Percentiles rank a stretch among this genome's conserved stretches.
Evolutionary conservation across 2,113 vertebrate species (phyloP).

Genomic region (Cavia aperea): DNA sequence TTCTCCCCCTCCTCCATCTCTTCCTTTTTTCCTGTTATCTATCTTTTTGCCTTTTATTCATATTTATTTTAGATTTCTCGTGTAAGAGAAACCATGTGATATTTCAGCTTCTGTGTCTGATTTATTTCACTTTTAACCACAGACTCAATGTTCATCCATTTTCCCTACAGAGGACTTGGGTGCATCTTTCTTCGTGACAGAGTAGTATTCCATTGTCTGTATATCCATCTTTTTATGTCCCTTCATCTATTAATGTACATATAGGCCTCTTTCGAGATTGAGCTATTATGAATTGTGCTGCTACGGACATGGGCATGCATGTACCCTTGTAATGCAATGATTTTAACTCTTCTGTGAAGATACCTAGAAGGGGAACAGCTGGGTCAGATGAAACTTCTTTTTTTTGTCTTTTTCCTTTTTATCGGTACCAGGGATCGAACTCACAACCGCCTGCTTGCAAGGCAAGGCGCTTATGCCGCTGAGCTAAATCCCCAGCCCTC

Average conservation of each 20-base stretch:
- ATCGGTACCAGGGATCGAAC: too few relatives aligned
- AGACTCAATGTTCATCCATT: background rate
- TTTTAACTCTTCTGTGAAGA: background rate
- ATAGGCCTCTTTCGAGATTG: background rate
- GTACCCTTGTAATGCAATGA: background rate
- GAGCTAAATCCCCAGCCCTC: too few relatives aligned
- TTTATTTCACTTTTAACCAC: background rate
- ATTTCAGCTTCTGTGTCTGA: background rate
- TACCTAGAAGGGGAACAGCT: background rate
- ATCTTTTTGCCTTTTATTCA: background rate
- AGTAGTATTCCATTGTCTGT: background rate
- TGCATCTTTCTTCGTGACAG: background rate
- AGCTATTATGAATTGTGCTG: too few relatives aligned
- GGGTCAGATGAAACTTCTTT: background rate
- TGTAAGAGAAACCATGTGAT: background rate
- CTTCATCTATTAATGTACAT: background rate
- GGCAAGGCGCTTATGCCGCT: too few relatives aligned
- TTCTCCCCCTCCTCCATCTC: background rate
- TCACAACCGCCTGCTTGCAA: too few relatives aligned
- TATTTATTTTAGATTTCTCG: background rate
- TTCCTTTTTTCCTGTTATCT: background rate
- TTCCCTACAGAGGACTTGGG: background rate
- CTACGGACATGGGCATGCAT: background rate
- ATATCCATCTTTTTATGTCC: background rate
- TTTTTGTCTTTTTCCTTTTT: background rate